Percentiles rank a stretch among this genome's conserved stretches.
These are phyloP conservation scores for Syngnathoides biaculeatus DNA, from an alignment of 2,113 vertebrate genomes.

Conservation along the genomic window DNA sequence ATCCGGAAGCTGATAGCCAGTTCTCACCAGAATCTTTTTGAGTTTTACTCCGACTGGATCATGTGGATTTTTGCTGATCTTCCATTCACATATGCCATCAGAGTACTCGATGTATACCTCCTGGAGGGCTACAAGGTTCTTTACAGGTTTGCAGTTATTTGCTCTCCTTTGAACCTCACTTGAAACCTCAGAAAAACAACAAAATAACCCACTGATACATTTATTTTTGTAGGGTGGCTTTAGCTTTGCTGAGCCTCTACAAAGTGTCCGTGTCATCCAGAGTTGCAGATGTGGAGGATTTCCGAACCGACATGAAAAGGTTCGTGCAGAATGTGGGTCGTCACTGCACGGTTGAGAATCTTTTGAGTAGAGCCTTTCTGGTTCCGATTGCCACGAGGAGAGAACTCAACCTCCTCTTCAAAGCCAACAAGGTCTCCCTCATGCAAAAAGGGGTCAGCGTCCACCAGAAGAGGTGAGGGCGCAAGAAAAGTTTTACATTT, in stretches of 20 bases:
- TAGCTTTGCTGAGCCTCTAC: constrained; percentile 81
- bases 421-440: constrained; percentile 80
- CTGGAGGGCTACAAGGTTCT: constrained; percentile 86
- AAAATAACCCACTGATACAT: constrained; percentile 13
- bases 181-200: background rate
- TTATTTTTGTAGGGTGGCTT: constrained; percentile 73
- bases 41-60: constrained; percentile 85
- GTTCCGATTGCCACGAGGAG: constrained; percentile 79
- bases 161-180: background rate
- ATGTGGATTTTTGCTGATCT: constrained; percentile 85
- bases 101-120: constrained; percentile 81
- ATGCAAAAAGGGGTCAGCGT: constrained; percentile 77
- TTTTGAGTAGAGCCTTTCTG: constrained; percentile 79
- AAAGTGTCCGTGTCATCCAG: constrained; percentile 67
- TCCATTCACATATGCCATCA: constrained; percentile 79
- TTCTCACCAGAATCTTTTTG: constrained; percentile 78
- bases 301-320: constrained; percentile 75
- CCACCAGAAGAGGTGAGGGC: constrained; percentile 77
- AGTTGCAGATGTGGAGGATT: constrained; percentile 71
- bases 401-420: constrained; percentile 83
- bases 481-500: background rate
- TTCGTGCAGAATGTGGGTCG: constrained; percentile 74
- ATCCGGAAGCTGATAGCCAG: constrained; percentile 81
- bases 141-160: constrained; percentile 66
- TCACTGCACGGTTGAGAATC: constrained; percentile 67